Base-by-base conservation (phyloP, 2,888 invertebrate genomes). In the Scrobipalpa costella region DNA sequence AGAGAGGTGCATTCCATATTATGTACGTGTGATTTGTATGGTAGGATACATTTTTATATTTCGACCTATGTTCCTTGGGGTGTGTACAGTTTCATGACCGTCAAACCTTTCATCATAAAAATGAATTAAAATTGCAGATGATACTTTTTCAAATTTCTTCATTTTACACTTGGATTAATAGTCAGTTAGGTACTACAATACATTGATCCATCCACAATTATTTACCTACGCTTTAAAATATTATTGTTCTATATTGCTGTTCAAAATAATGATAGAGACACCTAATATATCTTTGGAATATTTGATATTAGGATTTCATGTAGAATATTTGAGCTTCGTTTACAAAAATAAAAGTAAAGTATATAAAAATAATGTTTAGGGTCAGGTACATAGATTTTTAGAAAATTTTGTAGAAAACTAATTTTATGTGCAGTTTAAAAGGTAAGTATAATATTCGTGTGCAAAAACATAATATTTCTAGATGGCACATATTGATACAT, bases 241-340 rank as follows among this genome's bases (percentile, higher is more conserved):
- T n/a, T n/a, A n/a, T n/a, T n/a, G 5, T 7, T 44, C 44, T 44
- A 44, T n/a, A 44, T n/a, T 44, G 15, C 44, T 13, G 13, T 34
- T 15, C 55, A 34, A 55, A 55, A 55, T 19, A 19, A 19, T n/a
- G 33, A 52, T 52, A 55, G 15, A 15, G 15, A 34, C 33, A 34
- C 55, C 33, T 52, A 55, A 55, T 15, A 47, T 61, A 61, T 52
- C 61, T 61, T 61, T 61, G 61, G 61, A 36, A 38, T 52, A 38
- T 27, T 40, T 38, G 49, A 34, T 6, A 40, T 38, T 19, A 63
- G 8, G 49, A 9, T 34, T 61, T 49, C 13, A 5, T 34, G 40
- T 13, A 50, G 15, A 27, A 57, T 64, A 52, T 71, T 79, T 75
- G 75, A 78, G 77, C 75, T 69, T 72, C 65, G 64, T 69, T 64